These are phyloP conservation scores for Neogobius melanostomus DNA, from an alignment of 2,113 vertebrate species.

Conservation along the genomic window DNA sequence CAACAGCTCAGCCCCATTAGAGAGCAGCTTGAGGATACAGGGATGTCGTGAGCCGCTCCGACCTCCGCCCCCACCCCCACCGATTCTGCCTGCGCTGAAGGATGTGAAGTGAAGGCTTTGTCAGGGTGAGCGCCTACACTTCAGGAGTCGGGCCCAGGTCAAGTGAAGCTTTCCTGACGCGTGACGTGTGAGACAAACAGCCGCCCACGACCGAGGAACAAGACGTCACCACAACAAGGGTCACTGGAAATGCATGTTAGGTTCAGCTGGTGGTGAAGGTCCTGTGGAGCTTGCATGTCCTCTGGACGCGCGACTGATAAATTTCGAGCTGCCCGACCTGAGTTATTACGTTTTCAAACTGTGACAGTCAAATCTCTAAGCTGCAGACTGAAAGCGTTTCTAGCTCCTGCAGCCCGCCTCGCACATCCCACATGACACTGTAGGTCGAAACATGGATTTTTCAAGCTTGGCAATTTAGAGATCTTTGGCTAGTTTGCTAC, in stretches of 20 bases:
- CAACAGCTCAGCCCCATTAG: slow-evolving; percentile 16
- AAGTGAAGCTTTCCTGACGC: slow-evolving; percentile 45
- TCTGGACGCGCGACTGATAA: no score
- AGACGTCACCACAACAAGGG: neutral
- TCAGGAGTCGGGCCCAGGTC: slow-evolving; percentile 50
- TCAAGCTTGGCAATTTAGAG: no score
- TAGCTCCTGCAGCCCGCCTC: no score
- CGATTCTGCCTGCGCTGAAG: slow-evolving; percentile 56
- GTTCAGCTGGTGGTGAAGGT: no score
- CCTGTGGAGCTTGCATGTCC: no score
- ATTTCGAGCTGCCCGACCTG: no score
- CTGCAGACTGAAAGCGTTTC: no score
- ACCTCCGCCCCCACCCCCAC: slow-evolving; percentile 60
- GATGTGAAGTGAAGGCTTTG: slow-evolving; percentile 64
- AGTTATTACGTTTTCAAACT: no score
- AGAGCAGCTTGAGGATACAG: slow-evolving; percentile 39
- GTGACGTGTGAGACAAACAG: slow-evolving; percentile 35
- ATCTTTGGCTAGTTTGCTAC: no score
- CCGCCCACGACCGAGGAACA: neutral
- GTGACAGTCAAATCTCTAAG: no score
- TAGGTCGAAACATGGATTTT: no score
- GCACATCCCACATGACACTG: no score
- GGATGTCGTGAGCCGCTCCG: slow-evolving; percentile 47
- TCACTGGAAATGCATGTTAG: neutral
- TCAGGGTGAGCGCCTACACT: slow-evolving; percentile 35